Conservation (phyloP, 2,113 vertebrate genomes). For the Otus sunia region DNA sequence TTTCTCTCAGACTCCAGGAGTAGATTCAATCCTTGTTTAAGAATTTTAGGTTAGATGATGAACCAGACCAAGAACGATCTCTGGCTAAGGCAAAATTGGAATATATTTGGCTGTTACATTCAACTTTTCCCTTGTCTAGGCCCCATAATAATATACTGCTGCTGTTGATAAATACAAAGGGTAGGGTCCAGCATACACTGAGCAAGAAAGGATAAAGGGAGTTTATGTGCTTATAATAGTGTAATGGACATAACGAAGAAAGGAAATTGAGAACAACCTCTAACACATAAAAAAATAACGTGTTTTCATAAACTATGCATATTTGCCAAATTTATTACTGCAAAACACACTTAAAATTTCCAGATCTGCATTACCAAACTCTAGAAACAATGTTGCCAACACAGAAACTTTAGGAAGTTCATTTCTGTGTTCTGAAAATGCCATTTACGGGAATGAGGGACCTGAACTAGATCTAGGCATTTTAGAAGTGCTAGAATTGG, state of each 20-base stretch:
- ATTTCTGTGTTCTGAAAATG: background rate
- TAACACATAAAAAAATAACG: rapidly evolving
- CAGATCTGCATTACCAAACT: background rate
- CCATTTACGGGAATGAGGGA: background rate
- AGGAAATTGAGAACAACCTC: background rate
- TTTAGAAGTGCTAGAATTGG: background rate
- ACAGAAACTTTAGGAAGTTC: background rate
- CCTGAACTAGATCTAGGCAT: background rate
- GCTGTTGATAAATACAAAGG: background rate
- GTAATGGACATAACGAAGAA: background rate
- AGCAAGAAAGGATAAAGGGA: background rate
- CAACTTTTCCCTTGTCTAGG: background rate
- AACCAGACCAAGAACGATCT: background rate
- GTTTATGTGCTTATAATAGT: background rate
- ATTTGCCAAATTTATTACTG: background rate
- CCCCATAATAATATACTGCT: background rate
- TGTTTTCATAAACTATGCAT: background rate
- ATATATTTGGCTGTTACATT: background rate
- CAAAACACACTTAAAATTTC: background rate
- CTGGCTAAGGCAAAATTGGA: background rate
- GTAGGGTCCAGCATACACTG: background rate
- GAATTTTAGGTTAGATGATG: background rate
- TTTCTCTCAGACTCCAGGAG: background rate
- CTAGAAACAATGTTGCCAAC: background rate
- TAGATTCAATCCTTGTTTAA: background rate